Base-by-base conservation (phyloP, 92 coral and sea anemone species). In the Nematostella vectensis region DNA sequence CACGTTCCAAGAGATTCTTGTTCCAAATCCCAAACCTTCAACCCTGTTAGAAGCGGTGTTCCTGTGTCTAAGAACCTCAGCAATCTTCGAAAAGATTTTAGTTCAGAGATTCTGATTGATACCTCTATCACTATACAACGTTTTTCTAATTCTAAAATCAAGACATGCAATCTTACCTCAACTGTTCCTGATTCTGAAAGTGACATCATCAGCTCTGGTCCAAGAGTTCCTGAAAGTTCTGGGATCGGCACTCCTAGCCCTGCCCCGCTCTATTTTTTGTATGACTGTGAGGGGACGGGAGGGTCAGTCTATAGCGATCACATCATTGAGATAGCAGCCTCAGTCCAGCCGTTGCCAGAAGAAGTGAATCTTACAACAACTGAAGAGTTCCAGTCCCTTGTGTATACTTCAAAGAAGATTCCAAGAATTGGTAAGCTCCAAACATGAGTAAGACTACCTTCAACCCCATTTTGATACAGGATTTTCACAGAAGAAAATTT, bases 291-390 rank as follows among this genome's bases (percentile, higher is more conserved):
- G 33, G 68, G 37, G 21, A 74, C 73, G 17, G 80, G 74, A 2
- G 73, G 74, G 0, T 49, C 55, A 1, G 55, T 74, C 0, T 74
- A 74, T 31, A 40, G 37, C 17, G 80, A 74, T 51, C 80, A 74
- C 47, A 74, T 74, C 4, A 47, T 74, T 21, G 80, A 74, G 31
- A 38, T 74, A 15, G 80, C 73, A 21, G 72, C 73, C 55, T 58
- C 36, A 24, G 74, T 74, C 11, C 80, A 74, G 55, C 74, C 74
- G 33, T 21, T 61, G 28, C 31, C 78, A 44, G 27, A 25, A 12
- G 23, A 25, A 48, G 51, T 68, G 4, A 20, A 43, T 55, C 27
- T 56, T 23, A 21, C 4, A 1, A 33, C 12, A 2, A 48, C 47
- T 31, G 24, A 2, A 25, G 48, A 59, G 8, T 69, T 69, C 16